These are phyloP conservation scores for Mormyrus proboscirostris DNA, from an alignment of 2,797 vertebrate species.

Conservation along the genomic window DNA sequence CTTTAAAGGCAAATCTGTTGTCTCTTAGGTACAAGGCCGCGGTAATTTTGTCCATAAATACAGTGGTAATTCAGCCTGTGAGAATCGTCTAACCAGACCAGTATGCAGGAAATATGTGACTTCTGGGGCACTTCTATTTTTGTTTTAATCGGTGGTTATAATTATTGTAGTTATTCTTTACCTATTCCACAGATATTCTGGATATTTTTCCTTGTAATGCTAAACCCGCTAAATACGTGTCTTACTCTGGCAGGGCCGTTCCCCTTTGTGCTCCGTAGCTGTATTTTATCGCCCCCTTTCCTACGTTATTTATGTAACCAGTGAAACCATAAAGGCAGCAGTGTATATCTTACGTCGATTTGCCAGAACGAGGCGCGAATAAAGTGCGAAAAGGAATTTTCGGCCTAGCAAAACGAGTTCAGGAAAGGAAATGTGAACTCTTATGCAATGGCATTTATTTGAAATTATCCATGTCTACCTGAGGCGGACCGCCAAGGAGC, in stretches of 20 bases:
- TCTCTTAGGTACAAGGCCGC: neutral
- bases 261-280: neutral
- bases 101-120: neutral
- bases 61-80: neutral
- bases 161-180: neutral
- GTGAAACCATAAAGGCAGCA: slow-evolving; percentile 1
- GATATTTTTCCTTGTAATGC: neutral
- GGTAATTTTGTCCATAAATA: neutral
- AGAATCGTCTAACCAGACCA: neutral
- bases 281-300: neutral
- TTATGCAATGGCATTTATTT: neutral
- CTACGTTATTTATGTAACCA: neutral
- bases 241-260: neutral
- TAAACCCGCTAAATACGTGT: neutral
- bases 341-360: neutral
- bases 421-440: neutral
- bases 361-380: neutral
- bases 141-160: neutral
- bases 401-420: neutral
- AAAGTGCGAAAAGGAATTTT: slow-evolving; percentile 18
- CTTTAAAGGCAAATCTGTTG: neutral
- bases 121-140: neutral
- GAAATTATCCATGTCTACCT: slow-evolving; percentile 5
- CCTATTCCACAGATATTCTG: neutral
- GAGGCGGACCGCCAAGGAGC: neutral